Evolutionary conservation across 2,888 invertebrate species (phyloP).

Genomic region (Acleris laterana): DNA sequence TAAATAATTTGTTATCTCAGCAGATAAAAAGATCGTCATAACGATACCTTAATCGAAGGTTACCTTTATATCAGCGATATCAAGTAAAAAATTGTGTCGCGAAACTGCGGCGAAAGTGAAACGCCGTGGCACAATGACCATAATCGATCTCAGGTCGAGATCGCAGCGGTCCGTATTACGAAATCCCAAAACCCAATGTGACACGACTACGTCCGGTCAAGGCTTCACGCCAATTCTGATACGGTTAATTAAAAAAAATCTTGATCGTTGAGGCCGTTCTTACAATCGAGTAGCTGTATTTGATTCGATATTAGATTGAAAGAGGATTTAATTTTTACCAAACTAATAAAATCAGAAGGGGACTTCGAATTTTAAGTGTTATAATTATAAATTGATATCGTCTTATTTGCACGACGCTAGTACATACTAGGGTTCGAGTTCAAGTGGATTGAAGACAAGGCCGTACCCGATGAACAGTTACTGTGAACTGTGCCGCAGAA

Average conservation of each 20-base stretch:
- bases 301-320: slow-evolving; percentile 2
- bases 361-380: neutral
- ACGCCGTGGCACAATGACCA: slow-evolving; percentile 69
- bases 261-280: slow-evolving; percentile 44
- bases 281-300: slow-evolving; percentile 16
- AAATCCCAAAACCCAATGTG: slow-evolving; percentile 67
- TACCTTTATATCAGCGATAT: slow-evolving; percentile 1
- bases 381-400: neutral
- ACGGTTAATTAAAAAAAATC: slow-evolving; percentile 10
- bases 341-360: neutral
- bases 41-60: neutral
- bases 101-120: slow-evolving; percentile 61
- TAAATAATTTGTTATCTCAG: too few species aligned
- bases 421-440: slow-evolving; percentile 4
- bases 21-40: neutral
- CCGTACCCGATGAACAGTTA: slow-evolving; percentile 73
- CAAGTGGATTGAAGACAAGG: slow-evolving; percentile 54
- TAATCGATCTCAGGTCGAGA: slow-evolving; percentile 63
- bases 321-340: neutral
- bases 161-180: slow-evolving; percentile 63
- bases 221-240: slow-evolving; percentile 40
- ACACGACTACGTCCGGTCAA: slow-evolving; percentile 67
- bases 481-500: slow-evolving; percentile 74
- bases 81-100: slow-evolving; percentile 15
- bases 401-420: neutral